Base-by-base conservation (phyloP, 2,113 vertebrate genomes). In the Microcebus lehilahytsara region DNA sequence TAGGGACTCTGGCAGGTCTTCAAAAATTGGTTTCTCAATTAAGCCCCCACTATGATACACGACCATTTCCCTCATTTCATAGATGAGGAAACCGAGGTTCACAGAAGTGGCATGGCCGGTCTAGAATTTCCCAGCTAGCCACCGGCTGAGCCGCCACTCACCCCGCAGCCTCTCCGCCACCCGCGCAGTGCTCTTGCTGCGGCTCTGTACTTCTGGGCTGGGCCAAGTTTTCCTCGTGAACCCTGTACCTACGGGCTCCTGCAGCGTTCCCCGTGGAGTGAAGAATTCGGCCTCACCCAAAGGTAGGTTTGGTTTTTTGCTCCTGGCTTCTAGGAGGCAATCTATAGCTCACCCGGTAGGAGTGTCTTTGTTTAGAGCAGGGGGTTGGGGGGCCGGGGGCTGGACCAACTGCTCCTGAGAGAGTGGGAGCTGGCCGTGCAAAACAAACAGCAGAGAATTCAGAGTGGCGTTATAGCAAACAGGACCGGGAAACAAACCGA, bases 131-230 rank as follows among this genome's bases (percentile, higher is more conserved):
- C 7, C 32, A 25, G 37, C 27, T 3, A 7, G 58, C 3, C 30
- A 11, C 2, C 3, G 46, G 16, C 67, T 32, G 51, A 37, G 19
- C 27, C 6, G 30, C 23, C 60, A 20, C 25, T 69, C 34, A 46
- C 17, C 4, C 11, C 11, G 46, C 16, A 5, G 20, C 30, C 51
- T 14, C 4, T 30, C 40, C 42, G 53, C n/a, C 11, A 3, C 16
- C 6, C 40, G 2, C 2, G 10, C 1, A 40, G 22, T 0, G 2
- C 10, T 20, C 0, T 23, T 2, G 2, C 83, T 1, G 0, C 13
- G 11, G 13, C 19, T 10, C 27, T 12, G 2, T 22, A 1, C 23
- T 62, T n/a, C n/a, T 5, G 16, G 23, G 40, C 13, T 16, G 12
- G 17, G n/a, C 51, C 27, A 16, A 6, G 6, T 9, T n/a, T 2